Percentiles rank a stretch among this genome's conserved stretches.
phyloP scores from a whole-genome alignment of 2,888 invertebrate species.

The Flexamia atlantica region DNA sequence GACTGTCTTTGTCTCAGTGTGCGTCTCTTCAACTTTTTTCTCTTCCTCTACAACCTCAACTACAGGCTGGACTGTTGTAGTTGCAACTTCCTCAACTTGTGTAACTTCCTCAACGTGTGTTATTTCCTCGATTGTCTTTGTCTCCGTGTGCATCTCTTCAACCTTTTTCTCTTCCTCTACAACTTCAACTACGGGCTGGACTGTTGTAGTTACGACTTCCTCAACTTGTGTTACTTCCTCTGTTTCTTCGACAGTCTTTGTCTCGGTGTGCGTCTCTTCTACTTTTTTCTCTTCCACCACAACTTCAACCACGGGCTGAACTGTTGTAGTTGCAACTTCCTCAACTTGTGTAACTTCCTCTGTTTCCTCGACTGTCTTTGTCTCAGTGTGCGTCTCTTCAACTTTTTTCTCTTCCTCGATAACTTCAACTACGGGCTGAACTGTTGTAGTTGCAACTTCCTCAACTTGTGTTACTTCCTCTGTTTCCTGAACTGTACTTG shows the following conservation, averaged over 20 bases:
- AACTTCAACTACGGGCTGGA: background rate
- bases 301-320: background rate
- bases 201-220: background rate
- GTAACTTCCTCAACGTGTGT: background rate
- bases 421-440: background rate
- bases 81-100: background rate
- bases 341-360: too few species aligned
- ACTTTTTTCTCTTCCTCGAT: background rate
- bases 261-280: conserved; percentile 17
- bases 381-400: background rate
- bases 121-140: background rate
- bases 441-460: conserved; percentile 9
- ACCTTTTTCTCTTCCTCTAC: background rate
- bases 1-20: background rate
- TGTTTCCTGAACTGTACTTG: background rate
- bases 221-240: background rate
- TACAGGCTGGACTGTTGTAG: background rate
- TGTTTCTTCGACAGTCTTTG: background rate
- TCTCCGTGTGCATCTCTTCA: too few species aligned
- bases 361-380: too few species aligned
- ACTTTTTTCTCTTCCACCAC: background rate
- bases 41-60: background rate
- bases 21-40: background rate
- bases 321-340: background rate
- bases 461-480: background rate